phyloP scores from a whole-genome alignment of 2,797 vertebrate genomes.

The Oreonectes daqikongensis region DNA sequence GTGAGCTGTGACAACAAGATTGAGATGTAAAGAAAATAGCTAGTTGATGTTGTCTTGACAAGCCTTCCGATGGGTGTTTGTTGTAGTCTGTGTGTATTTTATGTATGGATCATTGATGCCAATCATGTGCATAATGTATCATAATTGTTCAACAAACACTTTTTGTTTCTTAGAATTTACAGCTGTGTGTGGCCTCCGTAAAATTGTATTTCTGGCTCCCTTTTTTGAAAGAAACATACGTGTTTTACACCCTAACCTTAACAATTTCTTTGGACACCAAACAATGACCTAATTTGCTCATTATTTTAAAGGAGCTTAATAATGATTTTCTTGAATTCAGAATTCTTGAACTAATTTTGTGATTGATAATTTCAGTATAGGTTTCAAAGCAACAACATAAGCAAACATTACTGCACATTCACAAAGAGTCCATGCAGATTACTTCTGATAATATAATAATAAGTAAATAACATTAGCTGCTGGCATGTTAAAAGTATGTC shows the following conservation, averaged over 20 bases:
- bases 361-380: no score
- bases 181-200: neutral
- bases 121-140: constrained; percentile 4
- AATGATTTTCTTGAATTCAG: neutral
- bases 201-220: neutral
- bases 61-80: neutral
- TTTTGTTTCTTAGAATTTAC: neutral
- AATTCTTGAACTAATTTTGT: neutral
- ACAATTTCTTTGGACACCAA: neutral
- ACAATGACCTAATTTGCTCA: neutral
- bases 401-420: no score
- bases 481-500: no score
- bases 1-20: constrained; percentile 38
- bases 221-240: constrained; percentile 22
- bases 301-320: neutral
- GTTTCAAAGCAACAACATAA: no score
- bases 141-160: neutral
- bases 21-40: constrained; percentile 42
- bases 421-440: no score
- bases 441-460: no score
- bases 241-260: no score
- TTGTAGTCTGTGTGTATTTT: constrained; percentile 11
- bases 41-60: constrained; percentile 28
- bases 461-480: no score
- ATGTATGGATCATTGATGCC: constrained; percentile 5